Conservation (phyloP, 1,140 invertebrate genomes). For the Lepidurus couesii region DNA sequence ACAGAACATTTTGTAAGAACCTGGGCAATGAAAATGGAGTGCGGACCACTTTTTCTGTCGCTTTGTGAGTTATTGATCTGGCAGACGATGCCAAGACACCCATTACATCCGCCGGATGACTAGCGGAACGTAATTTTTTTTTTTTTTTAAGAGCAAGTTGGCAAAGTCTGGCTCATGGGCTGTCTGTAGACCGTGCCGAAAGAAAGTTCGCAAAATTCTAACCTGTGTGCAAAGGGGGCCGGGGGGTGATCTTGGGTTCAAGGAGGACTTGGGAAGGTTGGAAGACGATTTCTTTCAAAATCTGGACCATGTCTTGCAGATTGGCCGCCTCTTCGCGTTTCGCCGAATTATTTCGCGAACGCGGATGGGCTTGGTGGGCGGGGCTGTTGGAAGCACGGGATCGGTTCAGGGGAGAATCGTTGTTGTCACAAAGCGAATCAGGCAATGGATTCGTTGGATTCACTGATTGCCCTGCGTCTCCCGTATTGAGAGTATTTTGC, state of each 20-base stretch:
- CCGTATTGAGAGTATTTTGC: not conserved
- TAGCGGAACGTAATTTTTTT: not conserved
- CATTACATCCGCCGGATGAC: constrained; percentile 20
- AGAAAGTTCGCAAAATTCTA: not conserved
- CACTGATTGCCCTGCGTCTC: not conserved
- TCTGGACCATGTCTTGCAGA: constrained; percentile 10
- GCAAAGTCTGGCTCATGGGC: not conserved
- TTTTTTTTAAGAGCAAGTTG: not conserved
- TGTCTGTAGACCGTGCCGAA: not conserved
- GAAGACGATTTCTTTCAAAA: constrained; percentile 22
- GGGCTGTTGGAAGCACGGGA: constrained; percentile 12
- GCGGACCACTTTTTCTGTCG: not conserved
- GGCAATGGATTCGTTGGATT: not conserved
- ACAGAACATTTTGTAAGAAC: not conserved
- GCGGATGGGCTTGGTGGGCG: constrained; percentile 1
- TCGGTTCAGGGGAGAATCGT: not conserved
- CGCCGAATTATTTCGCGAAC: not conserved
- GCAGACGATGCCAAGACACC: constrained; percentile 20
- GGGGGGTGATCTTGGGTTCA: not conserved
- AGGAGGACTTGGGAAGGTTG: not conserved
- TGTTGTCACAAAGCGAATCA: not conserved
- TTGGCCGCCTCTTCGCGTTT: not conserved
- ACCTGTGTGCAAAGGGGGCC: not conserved
- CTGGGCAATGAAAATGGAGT: not conserved
- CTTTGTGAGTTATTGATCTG: constrained; percentile 13